Evolutionary conservation across 2,113 vertebrate species (phyloP), one percentile per base, ranked within the genome.

Genomic region (Sterrhoptilus dennistouni): DNA sequence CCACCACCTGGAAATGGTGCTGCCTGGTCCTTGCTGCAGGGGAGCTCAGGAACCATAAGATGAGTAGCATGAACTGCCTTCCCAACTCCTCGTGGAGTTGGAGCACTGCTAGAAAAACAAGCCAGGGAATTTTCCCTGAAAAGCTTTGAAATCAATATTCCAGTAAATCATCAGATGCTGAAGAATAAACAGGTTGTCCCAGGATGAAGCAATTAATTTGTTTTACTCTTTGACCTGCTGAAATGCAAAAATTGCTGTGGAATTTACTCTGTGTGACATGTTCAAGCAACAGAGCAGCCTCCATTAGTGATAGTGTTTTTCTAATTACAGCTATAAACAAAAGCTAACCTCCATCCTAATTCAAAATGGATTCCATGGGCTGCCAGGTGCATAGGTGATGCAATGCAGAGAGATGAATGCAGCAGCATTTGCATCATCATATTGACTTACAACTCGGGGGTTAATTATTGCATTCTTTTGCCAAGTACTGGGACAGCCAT

Each of bases 261-360:
- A 91, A 91, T 94, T 94, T 96, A 89, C 89, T 95, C 74, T 70
- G 60, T 64, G 57, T 83, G 87, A 92, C 69, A 84, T 0, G 0
- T 89, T 93, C 44, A 31, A 86, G 77, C 61, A 56, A 29, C 45
- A 60, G 83, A 85, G 75, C 75, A 60, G 35, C 31, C 69, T 95
- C 83, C 71, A 76, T 91, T 92, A 93, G 64, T 57, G 64, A 63
- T 74, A 89, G 83, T 79, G 54, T 90, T 91, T 90, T 95, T 68
- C 72, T 95, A 92, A 54, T 88, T 96, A 93, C 72, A 68, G 61
- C 71, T 91, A 88, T 90, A 95, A 95, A 95, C 89, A 95, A 92
- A 89, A 77, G 57, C 83, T 92, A 95, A 87, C 71, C 66, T 71
- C 59, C 61, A 38, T 78, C 23, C n/a, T 2, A 20, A 80, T 91